phyloP scores from a whole-genome alignment of 2,888 invertebrate genomes.

The Eurytoma adleriae region DNA sequence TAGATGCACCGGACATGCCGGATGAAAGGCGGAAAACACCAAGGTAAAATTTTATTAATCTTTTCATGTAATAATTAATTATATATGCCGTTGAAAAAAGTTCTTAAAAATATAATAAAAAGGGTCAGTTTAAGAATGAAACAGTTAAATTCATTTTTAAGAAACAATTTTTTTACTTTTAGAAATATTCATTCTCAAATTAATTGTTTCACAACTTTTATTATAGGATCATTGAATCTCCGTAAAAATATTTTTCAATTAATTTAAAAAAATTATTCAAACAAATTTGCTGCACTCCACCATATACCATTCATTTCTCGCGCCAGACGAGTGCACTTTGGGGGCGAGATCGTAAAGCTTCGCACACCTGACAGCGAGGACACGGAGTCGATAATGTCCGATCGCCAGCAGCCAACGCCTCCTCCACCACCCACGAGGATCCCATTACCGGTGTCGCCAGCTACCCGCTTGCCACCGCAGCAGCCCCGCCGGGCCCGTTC shows the following conservation, averaged over 20 bases:
- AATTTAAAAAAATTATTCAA: not conserved
- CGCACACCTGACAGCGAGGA: conserved; percentile 91
- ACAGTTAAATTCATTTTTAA: too few relatives aligned
- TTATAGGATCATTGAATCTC: not conserved
- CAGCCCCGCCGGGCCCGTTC: conserved; percentile 49
- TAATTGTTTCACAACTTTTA: not conserved
- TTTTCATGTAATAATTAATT: too few relatives aligned
- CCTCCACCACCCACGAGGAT: conserved; percentile 70
- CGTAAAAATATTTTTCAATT: not conserved
- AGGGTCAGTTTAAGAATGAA: not conserved
- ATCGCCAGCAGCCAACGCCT: not conserved
- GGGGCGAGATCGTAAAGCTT: conserved; percentile 91
- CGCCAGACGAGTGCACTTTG: conserved; percentile 86
- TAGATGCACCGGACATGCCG: conserved; percentile 42
- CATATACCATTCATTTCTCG: not conserved
- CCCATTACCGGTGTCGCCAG: conserved; percentile 76
- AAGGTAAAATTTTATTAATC: conserved; percentile 45
- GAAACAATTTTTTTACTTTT: too few relatives aligned
- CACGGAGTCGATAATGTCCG: conserved; percentile 66
- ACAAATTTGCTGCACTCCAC: not conserved
- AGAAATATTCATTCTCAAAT: not conserved
- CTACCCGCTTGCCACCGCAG: conserved; percentile 71
- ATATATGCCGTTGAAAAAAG: too few relatives aligned
- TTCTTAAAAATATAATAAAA: too few relatives aligned
- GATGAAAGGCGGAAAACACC: conserved; percentile 78